Evolutionary conservation across 2,888 invertebrate genomes (phyloP).

Genomic region (Sarcophaga carnaria): DNA sequence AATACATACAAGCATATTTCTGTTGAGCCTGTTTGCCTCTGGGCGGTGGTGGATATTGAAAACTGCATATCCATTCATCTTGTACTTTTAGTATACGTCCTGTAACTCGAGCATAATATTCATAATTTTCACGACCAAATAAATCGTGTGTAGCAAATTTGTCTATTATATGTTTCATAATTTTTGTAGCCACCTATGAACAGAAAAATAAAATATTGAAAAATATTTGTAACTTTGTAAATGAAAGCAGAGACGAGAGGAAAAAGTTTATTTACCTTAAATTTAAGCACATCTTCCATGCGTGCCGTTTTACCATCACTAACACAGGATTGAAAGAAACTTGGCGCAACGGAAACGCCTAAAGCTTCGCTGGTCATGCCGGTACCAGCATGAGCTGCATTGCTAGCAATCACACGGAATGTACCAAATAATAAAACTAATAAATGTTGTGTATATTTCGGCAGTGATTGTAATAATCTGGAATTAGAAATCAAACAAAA

Average conservation of each 20-base stretch:
- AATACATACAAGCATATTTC: conserved; percentile 85
- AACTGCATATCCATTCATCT: conserved; percentile 98
- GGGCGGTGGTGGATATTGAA: conserved; percentile 92
- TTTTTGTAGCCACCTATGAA: conserved; percentile 93
- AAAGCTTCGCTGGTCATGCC: conserved; percentile 98
- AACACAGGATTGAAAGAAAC: conserved; percentile 97
- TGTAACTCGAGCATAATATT: conserved; percentile 96
- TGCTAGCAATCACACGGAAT: conserved; percentile 96
- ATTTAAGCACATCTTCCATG: conserved; percentile 97
- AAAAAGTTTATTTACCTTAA: conserved; percentile 87
- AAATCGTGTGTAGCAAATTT: conserved; percentile 97
- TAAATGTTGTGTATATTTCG: conserved; percentile 94
- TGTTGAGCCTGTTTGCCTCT: conserved; percentile 86
- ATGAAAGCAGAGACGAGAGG: not conserved
- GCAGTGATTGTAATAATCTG: conserved; percentile 94
- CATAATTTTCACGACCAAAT: conserved; percentile 96
- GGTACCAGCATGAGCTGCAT: conserved; percentile 93
- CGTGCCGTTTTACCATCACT: conserved; percentile 96
- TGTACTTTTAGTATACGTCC: conserved; percentile 95
- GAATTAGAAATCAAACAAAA: conserved; percentile 70
- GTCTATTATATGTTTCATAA: conserved; percentile 98
- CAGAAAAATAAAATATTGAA: not conserved
- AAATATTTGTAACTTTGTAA: not conserved
- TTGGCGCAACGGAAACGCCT: conserved; percentile 97
- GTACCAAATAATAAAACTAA: conserved; percentile 98